phyloP scores from a whole-genome alignment of 2,113 vertebrate species.

The Tricholaema leucomelas region DNA sequence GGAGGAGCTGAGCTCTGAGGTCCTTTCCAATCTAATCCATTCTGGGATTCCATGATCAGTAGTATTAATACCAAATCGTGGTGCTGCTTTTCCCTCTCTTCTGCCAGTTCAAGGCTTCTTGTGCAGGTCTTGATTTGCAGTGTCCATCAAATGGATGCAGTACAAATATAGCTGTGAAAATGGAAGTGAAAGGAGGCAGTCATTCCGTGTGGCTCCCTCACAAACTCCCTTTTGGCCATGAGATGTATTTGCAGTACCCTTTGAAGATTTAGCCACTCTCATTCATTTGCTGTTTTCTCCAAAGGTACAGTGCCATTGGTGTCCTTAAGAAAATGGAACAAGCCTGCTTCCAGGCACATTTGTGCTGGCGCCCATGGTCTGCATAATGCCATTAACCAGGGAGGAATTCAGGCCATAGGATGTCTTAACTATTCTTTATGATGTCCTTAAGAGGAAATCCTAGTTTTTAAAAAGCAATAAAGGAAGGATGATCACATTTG shows the following conservation, averaged over 20 bases:
- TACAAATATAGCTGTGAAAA: not conserved
- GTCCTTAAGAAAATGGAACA: not conserved
- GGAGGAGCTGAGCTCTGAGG: no score
- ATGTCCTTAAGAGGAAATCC: constrained; percentile 24
- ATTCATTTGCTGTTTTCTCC: constrained; percentile 5
- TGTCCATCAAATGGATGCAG: not conserved
- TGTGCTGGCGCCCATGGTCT: not conserved
- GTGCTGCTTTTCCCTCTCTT: not conserved
- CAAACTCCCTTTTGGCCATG: not conserved
- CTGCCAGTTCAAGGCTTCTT: not conserved
- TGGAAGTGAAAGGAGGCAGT: not conserved
- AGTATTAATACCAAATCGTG: not conserved
- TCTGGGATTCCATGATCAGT: no score
- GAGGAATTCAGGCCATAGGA: not conserved
- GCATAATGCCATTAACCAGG: not conserved
- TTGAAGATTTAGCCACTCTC: constrained; percentile 1
- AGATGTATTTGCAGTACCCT: not conserved
- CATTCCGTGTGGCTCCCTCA: not conserved
- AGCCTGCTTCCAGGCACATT: not conserved
- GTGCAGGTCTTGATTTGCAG: not conserved
- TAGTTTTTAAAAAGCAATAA: constrained; percentile 33
- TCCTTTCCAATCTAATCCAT: no score
- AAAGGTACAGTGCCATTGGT: not conserved
- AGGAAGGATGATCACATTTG: not conserved
- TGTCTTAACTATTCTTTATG: constrained; percentile 9